A percentile compares a stretch with the other conserved stretches of the same genome.
These are phyloP conservation scores for Mus spicilegus DNA, from an alignment of 2,113 vertebrate species.

Conservation along the genomic window DNA sequence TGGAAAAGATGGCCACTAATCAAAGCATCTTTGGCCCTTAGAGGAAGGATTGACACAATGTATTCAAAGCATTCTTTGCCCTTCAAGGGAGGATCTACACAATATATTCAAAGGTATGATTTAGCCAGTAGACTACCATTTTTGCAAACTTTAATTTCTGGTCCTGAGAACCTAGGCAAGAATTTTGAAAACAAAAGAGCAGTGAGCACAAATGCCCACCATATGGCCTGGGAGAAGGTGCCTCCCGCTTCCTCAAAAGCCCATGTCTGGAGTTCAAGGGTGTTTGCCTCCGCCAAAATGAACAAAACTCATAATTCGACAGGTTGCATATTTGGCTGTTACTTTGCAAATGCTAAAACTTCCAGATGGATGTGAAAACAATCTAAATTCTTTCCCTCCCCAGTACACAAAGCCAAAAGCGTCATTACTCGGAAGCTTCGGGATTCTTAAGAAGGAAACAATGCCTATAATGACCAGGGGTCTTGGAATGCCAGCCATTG, in stretches of 20 bases:
- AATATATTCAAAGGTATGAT: not conserved
- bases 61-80: not conserved
- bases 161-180: not conserved
- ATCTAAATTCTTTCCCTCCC: not conserved
- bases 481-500: not conserved
- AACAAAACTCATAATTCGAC: not conserved
- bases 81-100: not conserved
- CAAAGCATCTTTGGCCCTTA: not conserved
- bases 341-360: slow-evolving; percentile 10
- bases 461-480: not conserved
- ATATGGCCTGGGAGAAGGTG: not conserved
- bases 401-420: not conserved
- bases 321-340: not conserved
- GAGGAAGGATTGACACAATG: not conserved
- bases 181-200: not conserved
- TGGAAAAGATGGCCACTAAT: not conserved
- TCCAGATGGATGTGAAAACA: not conserved
- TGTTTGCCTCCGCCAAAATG: not conserved
- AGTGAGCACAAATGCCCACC: not conserved
- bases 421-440: not conserved
- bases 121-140: not conserved
- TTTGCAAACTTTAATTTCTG: not conserved
- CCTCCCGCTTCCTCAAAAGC: not conserved
- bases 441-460: not conserved
- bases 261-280: not conserved